phyloP scores from a whole-genome alignment of 2,888 invertebrate genomes.

The Brenthis hecate region DNA sequence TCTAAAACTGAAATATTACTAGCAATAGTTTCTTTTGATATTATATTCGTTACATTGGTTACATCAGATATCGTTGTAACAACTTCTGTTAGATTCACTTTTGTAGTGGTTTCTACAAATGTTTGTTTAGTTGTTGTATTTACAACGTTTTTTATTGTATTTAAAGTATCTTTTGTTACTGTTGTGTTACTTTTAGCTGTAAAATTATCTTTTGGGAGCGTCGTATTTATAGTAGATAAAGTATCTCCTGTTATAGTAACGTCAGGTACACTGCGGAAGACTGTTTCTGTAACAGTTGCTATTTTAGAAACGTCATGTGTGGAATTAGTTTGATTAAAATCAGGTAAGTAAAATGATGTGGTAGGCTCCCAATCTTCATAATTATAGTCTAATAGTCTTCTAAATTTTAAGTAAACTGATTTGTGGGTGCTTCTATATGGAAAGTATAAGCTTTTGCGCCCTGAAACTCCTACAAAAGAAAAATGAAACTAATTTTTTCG shows the following conservation, averaged over 20 bases:
- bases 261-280: neutral
- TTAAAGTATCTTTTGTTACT: neutral
- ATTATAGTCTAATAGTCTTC: slow-evolving; percentile 21
- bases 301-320: neutral
- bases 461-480: neutral
- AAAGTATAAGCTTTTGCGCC: slow-evolving; percentile 2
- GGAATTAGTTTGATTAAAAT: neutral
- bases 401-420: slow-evolving; percentile 18
- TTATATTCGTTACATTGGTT: neutral
- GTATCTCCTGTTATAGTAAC: neutral
- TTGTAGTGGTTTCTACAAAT: neutral
- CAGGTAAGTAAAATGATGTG: slow-evolving; percentile 7
- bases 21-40: neutral
- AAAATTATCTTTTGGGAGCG: neutral
- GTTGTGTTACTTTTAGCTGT: neutral
- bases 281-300: too few relatives aligned
- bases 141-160: neutral
- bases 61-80: slow-evolving; percentile 3
- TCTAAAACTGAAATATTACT: neutral
- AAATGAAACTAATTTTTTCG: neutral
- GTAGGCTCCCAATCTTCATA: slow-evolving; percentile 24
- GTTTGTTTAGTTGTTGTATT: neutral
- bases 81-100: neutral
- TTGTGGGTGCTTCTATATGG: slow-evolving; percentile 7
- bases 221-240: neutral